Percentiles rank a stretch among this genome's conserved stretches.
Conservation (phyloP, 1,140 invertebrate genomes). For the Oryzaephilus surinamensis region DNA sequence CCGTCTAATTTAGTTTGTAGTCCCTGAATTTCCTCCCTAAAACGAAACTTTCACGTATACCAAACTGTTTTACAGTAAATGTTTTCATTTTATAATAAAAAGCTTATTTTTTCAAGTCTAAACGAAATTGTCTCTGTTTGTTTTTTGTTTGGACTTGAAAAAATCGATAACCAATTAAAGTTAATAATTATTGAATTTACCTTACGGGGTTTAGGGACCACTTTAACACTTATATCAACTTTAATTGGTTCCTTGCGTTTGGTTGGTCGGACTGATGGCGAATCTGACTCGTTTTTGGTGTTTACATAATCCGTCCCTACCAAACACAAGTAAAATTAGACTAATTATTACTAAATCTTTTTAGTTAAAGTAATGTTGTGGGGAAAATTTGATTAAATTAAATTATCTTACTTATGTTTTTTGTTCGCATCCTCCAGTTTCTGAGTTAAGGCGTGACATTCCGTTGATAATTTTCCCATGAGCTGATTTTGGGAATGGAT, state of each 20-base stretch:
- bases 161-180: slow-evolving; percentile 22
- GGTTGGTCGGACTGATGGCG: slow-evolving; percentile 54
- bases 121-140: neutral
- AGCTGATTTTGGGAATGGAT: slow-evolving; percentile 77
- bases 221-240: slow-evolving; percentile 67
- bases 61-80: neutral
- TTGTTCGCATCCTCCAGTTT: slow-evolving; percentile 72
- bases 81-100: slow-evolving; percentile 32
- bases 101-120: slow-evolving; percentile 11
- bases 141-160: neutral
- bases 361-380: too few relatives aligned
- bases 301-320: slow-evolving; percentile 30
- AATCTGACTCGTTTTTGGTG: slow-evolving; percentile 38
- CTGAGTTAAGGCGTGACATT: slow-evolving; percentile 74
- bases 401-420: slow-evolving; percentile 67
- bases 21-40: slow-evolving; percentile 46
- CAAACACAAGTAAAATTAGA: slow-evolving; percentile 34
- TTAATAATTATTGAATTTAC: slow-evolving; percentile 23
- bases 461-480: slow-evolving; percentile 74
- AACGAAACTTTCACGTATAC: slow-evolving; percentile 31
- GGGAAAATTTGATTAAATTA: slow-evolving; percentile 1
- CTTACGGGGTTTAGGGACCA: slow-evolving; percentile 52
- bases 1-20: slow-evolving; percentile 45
- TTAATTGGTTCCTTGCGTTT: slow-evolving; percentile 66
- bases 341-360: too few relatives aligned